phyloP scores from a whole-genome alignment of 1,140 invertebrate species.

The Apolygus lucorum region DNA sequence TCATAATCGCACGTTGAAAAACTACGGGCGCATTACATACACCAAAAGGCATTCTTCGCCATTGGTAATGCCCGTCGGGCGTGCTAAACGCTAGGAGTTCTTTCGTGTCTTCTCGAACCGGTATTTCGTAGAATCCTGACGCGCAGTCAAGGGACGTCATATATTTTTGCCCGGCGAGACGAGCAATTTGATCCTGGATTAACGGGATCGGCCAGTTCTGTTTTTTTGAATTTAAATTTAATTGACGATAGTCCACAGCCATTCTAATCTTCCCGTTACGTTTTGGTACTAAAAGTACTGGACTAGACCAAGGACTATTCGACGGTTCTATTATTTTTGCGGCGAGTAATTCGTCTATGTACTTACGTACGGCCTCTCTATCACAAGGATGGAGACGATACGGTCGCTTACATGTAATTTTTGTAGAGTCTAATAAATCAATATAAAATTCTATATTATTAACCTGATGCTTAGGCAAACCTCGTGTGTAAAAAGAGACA shows the following conservation, averaged over 20 bases:
- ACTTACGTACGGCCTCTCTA: neutral
- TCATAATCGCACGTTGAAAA: constrained; percentile 40
- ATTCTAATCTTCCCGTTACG: neutral
- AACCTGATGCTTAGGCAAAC: too few species aligned
- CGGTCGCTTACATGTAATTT: constrained; percentile 21
- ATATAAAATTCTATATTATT: too few species aligned
- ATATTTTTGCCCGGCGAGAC: constrained; percentile 33
- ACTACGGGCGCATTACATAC: constrained; percentile 39
- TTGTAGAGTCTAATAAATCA: neutral
- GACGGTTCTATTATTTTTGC: neutral
- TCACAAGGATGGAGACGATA: constrained; percentile 12
- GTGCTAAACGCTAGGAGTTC: constrained; percentile 37
- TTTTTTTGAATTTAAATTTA: neutral
- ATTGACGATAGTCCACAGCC: neutral
- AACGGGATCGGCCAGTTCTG: constrained; percentile 31
- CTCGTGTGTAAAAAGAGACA: too few species aligned
- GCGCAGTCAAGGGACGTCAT: constrained; percentile 38
- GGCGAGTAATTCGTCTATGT: neutral
- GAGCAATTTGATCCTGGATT: constrained; percentile 20
- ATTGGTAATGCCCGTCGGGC: constrained; percentile 40
- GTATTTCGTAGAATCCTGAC: constrained; percentile 39
- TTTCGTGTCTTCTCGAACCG: constrained; percentile 36
- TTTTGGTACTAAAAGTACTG: neutral
- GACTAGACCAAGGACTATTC: neutral
- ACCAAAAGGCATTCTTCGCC: too few species aligned